Evolutionary conservation across 2,888 invertebrate genomes (phyloP).

Genomic region (Allolobophora icterica): DNA sequence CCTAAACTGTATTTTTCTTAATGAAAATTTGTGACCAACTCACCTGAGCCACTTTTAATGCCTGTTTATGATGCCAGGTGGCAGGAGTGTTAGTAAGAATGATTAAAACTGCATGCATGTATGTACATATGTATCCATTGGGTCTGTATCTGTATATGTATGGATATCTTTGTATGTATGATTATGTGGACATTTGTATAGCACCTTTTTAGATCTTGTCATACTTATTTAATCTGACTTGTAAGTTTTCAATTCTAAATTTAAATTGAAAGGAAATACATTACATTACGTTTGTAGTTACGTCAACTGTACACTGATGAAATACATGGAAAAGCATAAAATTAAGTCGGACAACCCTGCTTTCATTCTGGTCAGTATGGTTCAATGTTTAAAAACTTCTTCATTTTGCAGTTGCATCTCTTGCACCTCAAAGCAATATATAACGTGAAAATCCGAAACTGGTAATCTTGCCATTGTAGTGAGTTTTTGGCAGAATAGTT

Average conservation of each 20-base stretch:
- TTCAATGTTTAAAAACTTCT: neutral
- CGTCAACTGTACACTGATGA: constrained; percentile 62
- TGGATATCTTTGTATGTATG: neutral
- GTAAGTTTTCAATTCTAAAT: neutral
- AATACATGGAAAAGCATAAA: constrained; percentile 67
- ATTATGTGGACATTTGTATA: neutral
- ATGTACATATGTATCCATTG: too few species aligned
- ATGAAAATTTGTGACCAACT: too few species aligned
- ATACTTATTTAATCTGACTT: neutral
- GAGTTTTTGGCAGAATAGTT: too few species aligned
- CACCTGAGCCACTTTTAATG: too few species aligned
- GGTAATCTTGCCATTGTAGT: neutral
- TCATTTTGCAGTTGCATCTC: neutral
- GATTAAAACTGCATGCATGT: too few species aligned
- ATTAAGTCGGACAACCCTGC: constrained; percentile 65
- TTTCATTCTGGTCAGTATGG: constrained; percentile 62
- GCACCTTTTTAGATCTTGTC: neutral
- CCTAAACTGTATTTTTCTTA: too few species aligned
- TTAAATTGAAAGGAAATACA: neutral
- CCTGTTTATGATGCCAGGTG: too few species aligned
- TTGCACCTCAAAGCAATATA: neutral
- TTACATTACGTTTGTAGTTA: constrained; percentile 54
- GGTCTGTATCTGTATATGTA: neutral
- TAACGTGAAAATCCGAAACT: neutral
- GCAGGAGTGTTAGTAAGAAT: too few species aligned